Evolutionary conservation across 2,888 invertebrate genomes (phyloP), one percentile per base, ranked within the genome.

Genomic region (Bedellia somnulentella): DNA sequence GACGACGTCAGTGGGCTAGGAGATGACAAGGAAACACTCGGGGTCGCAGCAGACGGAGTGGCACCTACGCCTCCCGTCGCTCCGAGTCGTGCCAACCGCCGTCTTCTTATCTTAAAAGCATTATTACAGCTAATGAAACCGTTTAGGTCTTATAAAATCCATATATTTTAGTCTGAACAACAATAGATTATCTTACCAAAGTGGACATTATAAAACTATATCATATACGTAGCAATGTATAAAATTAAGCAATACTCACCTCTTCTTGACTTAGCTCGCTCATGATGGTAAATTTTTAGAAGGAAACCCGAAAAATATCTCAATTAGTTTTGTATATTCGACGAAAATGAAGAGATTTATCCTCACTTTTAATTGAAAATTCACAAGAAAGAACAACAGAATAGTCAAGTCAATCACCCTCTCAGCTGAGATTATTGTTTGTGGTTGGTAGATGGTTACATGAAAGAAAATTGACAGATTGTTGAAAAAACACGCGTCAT

Each of bases 251-350:
- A 48, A 51, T 39, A 77, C 84, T 82, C 76, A 89, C 92, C 86
- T 92, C 92, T 73, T 92, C 92, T 63, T 88, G 89, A 57, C 86
- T 88, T 47, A 92, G 78, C 80, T 92, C 91, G 75, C 88, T 88
- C 89, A 89, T 89, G 43, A 42, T 44, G 44, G 40, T 14, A 16
- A 4, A n/a, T 13, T 27, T 21, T 27, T 21, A 15, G 3, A 8
- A 14, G 2, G 39, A 40, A n/a, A n/a, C n/a, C n/a, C n/a, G n/a
- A n/a, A n/a, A n/a, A n/a, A n/a, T n/a, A n/a, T n/a, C n/a, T n/a
- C n/a, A n/a, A n/a, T n/a, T n/a, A n/a, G n/a, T n/a, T n/a, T n/a
- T n/a, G n/a, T n/a, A n/a, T n/a, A n/a, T n/a, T n/a, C n/a, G n/a
- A n/a, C n/a, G n/a, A n/a, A n/a, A n/a, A n/a, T n/a, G n/a, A n/a